Percentiles rank a stretch among this genome's conserved stretches.
These are phyloP conservation scores for Drosophila merina DNA, from an alignment of 2,888 invertebrate species.

Conservation along the genomic window DNA sequence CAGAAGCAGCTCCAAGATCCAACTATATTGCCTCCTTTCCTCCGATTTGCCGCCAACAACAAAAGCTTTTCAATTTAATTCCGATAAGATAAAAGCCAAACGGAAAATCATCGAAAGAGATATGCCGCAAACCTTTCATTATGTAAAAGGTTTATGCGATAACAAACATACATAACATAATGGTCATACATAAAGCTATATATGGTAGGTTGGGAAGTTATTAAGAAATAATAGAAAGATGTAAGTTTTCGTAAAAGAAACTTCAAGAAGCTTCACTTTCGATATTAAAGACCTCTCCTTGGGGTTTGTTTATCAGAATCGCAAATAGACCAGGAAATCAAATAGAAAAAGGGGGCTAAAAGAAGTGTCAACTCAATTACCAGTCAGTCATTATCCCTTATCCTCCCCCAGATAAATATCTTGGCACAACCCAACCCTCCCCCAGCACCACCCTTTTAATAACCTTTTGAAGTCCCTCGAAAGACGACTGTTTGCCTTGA, in stretches of 20 bases:
- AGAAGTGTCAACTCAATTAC: slow-evolving; percentile 16
- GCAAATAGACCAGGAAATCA: neutral
- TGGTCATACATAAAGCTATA: neutral
- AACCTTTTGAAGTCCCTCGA: slow-evolving; percentile 21
- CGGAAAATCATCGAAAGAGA: slow-evolving; percentile 41
- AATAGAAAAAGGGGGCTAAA: slow-evolving; percentile 6
- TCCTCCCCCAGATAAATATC: slow-evolving; percentile 9
- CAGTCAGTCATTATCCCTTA: slow-evolving; percentile 10
- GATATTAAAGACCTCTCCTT: neutral
- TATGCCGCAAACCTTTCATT: slow-evolving; percentile 36
- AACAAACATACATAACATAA: slow-evolving; percentile 26
- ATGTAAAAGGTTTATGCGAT: slow-evolving; percentile 46
- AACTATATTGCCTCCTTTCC: slow-evolving; percentile 17
- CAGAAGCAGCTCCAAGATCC: slow-evolving; percentile 25
- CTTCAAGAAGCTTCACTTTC: neutral
- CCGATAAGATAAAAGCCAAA: slow-evolving; percentile 63
- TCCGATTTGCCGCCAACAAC: slow-evolving; percentile 25
- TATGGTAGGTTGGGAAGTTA: neutral
- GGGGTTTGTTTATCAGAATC: neutral
- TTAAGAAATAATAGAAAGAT: neutral
- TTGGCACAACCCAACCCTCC: neutral
- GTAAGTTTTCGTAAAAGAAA: no score
- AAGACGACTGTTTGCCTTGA: slow-evolving; percentile 50
- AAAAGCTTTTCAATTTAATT: slow-evolving; percentile 37
- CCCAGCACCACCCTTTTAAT: neutral